Evolutionary conservation across 2,113 vertebrate genomes (phyloP), one percentile per base, ranked within the genome.

Genomic region (Chitala chitala): DNA sequence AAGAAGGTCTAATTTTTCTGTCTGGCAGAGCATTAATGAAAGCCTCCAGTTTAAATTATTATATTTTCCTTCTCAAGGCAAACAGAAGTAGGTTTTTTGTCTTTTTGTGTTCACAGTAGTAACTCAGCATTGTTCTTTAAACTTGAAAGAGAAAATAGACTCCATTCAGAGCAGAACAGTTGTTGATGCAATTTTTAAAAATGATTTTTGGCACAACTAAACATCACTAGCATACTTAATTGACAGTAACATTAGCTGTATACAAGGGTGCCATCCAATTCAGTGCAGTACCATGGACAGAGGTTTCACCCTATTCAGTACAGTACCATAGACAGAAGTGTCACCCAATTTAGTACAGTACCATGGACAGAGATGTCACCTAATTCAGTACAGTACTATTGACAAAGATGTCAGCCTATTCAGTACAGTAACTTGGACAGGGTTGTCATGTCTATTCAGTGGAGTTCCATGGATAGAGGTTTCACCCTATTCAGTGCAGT

Each of bases 21-120:
- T 29, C 36, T 36, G 59, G 59, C 59, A 63, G 33, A 38, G 59
- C 17, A 63, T n/a, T 38, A 63, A 63, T 63, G 33, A 63, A 63
- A 36, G 15, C 59, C 33, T 5, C 10, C 51, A 12, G 17, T 38
- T 63, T 20, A 63, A 63, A 63, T 63, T 6, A 63, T 63, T 63
- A 20, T 63, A 36, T 61, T 46, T 46, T 46, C 12, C 5, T 46
- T 46, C 38, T 63, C 31, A 15, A 63, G 59, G 59, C 38, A 33
- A 17, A 63, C 59, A n/a, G 36, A 63, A 63, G 33, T 38, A 17
- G 13, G 31, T 36, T 63, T 63, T 63, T 63, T 33, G 20, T 36
- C 38, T 63, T 63, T 29, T 63, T 38, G 6, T 63, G 17, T 38
- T 63, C 59, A 63, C 5, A 63, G 33, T 20, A 63, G 29, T 36